These are phyloP conservation scores for Calidris pugnax DNA, from an alignment of 2,113 vertebrate species.

Conservation along the genomic window DNA sequence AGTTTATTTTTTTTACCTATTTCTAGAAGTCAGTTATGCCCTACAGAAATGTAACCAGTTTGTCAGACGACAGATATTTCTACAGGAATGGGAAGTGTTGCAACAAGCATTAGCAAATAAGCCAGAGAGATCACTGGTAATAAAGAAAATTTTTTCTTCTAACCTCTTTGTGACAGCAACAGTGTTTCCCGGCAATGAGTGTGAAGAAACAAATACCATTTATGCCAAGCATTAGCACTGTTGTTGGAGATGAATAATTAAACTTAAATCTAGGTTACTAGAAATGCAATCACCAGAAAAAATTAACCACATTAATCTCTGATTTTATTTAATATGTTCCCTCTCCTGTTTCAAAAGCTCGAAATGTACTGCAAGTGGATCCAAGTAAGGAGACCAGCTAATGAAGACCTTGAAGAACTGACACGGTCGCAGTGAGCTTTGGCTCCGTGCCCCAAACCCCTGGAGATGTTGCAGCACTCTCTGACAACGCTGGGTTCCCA, in stretches of 20 bases:
- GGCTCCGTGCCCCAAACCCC: background rate
- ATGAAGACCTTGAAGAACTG: background rate
- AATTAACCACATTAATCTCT: slow-evolving; percentile 67
- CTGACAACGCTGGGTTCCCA: background rate
- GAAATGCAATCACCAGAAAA: slow-evolving; percentile 63
- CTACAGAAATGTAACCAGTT: background rate
- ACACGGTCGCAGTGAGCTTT: background rate
- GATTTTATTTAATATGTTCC: slow-evolving; percentile 29
- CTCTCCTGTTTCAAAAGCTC: background rate
- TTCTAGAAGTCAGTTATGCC: background rate
- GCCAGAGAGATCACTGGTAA: background rate
- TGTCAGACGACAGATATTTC: background rate
- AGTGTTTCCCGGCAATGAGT: background rate
- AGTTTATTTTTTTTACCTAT: background rate
- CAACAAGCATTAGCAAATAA: background rate
- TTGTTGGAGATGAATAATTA: slow-evolving; percentile 66
- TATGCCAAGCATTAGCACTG: background rate
- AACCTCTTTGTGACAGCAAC: background rate
- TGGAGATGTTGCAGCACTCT: background rate
- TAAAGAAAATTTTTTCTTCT: background rate
- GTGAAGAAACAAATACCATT: background rate
- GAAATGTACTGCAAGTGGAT: background rate
- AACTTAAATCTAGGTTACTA: slow-evolving; percentile 66
- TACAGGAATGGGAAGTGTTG: background rate
- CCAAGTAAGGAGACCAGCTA: background rate